Percentiles rank a stretch among this genome's conserved stretches.
phyloP scores from a whole-genome alignment of 2,888 invertebrate species.

The Pseudeuparius sepicola region DNA sequence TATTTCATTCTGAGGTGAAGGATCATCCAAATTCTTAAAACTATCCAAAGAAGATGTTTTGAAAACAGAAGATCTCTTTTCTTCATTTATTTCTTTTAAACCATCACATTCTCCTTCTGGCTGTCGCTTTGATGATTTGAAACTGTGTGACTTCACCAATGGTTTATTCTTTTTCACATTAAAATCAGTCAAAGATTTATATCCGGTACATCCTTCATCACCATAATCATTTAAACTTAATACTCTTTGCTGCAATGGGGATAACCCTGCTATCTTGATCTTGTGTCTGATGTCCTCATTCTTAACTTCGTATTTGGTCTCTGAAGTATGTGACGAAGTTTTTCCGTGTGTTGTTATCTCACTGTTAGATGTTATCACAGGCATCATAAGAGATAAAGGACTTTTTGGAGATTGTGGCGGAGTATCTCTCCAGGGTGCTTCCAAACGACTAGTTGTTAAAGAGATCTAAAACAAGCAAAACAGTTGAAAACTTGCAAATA shows the following conservation, averaged over 20 bases:
- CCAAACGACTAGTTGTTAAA: too few species aligned
- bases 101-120: slow-evolving; percentile 16
- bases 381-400: too few species aligned
- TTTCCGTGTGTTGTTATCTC: too few species aligned
- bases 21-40: slow-evolving; percentile 47
- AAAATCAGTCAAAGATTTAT: slow-evolving; percentile 35
- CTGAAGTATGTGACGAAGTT: slow-evolving; percentile 19
- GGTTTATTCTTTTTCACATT: slow-evolving; percentile 44
- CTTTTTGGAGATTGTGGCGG: too few species aligned
- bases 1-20: slow-evolving; percentile 16
- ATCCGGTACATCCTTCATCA: slow-evolving; percentile 30
- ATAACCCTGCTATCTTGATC: slow-evolving; percentile 43
- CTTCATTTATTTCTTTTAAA: slow-evolving; percentile 18
- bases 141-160: slow-evolving; percentile 63
- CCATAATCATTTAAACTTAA: slow-evolving; percentile 38
- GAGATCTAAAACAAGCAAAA: too few species aligned
- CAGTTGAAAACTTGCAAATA: too few species aligned
- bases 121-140: slow-evolving; percentile 44
- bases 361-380: slow-evolving; percentile 23
- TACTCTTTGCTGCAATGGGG: slow-evolving; percentile 46
- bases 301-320: slow-evolving; percentile 20
- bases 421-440: too few species aligned
- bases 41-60: slow-evolving; percentile 46
- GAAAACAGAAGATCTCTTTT: slow-evolving; percentile 23
- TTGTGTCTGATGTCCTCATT: slow-evolving; percentile 30